These are phyloP conservation scores for Pipistrellus kuhlii DNA, from an alignment of 2,797 vertebrate genomes.

Conservation along the genomic window DNA sequence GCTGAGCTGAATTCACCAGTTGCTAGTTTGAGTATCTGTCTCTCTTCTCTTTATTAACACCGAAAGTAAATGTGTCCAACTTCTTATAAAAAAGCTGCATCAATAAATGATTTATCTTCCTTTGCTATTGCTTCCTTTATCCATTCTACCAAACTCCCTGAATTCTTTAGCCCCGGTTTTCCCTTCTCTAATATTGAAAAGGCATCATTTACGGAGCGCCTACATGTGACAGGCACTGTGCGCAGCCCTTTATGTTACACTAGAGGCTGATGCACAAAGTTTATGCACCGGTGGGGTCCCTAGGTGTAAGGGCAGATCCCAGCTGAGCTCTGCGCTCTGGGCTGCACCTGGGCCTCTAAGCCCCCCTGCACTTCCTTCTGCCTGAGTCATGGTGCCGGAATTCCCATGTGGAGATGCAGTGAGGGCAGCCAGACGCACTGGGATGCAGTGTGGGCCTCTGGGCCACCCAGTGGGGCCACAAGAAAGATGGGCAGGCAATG, in stretches of 20 bases:
- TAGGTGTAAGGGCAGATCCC: no score
- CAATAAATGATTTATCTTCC: neutral
- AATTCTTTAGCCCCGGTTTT: neutral
- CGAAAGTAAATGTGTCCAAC: neutral
- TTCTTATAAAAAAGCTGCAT: conserved; percentile 4
- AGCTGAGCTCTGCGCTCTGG: no score
- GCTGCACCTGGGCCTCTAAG: no score
- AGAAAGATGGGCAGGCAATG: no score
- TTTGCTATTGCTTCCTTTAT: neutral
- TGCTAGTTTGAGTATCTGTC: neutral
- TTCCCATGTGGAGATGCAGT: no score
- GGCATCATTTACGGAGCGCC: neutral
- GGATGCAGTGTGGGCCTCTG: no score
- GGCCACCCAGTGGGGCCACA: no score
- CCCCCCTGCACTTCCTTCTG: no score
- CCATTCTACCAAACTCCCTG: neutral
- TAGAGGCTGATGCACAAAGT: no score
- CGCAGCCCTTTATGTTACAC: neutral
- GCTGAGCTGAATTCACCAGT: neutral
- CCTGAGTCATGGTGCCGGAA: no score
- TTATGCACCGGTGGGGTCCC: no score
- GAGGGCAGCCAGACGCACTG: rapidly evolving
- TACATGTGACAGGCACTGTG: neutral
- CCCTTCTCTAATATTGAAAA: neutral
- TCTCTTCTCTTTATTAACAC: conserved; percentile 45